Evolutionary conservation across 2,113 vertebrate species (phyloP), one percentile per base, ranked within the genome.

Genomic region (Clarias magur): DNA sequence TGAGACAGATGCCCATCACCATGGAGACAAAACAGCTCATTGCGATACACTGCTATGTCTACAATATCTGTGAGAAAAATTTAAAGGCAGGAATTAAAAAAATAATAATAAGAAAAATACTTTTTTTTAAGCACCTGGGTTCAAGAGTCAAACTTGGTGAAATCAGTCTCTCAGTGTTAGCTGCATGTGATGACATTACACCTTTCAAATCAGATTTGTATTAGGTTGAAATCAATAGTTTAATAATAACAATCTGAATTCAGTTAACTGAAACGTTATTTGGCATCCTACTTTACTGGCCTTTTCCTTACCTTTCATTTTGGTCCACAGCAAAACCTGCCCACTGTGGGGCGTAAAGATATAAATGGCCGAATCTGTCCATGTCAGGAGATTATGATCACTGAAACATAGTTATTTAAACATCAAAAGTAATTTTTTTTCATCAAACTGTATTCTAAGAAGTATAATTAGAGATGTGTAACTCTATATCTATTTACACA

Each of bases 281-380:
- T 83, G 30, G 15, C 7, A 68, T 19, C 42, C 21, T 34, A 30
- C 2, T 56, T 34, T 56, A 34, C 11, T 2, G 38, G 17, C 27
- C 38, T 9, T 1, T 59, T 38, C n/a, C 86, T 85, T 57, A 97
- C 98, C 98, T 97, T 96, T 97, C 56, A 99, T 89, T 92, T 98
- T 96, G 88, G 97, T 98, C 98, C 98, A 99, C 56, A 99, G 96
- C 75, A 99, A 96, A 87, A 99, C 95, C 90, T 99, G 96, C 88
- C 97, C 95, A 16, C 94, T 98, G 91, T 98, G 97, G 86, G 98
- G 98, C 87, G 97, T 94, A 62, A 99, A 98, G 92, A 99, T 91
- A 90, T 97, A 99, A 94, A 99, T 95, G 76, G 96, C 97, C 87
- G 93, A 96, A 90, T 97, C 96, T 30, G 97, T 98, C 98, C 98